Base-by-base conservation (phyloP, 2,888 invertebrate genomes). In the Parthenolecanium corni region DNA sequence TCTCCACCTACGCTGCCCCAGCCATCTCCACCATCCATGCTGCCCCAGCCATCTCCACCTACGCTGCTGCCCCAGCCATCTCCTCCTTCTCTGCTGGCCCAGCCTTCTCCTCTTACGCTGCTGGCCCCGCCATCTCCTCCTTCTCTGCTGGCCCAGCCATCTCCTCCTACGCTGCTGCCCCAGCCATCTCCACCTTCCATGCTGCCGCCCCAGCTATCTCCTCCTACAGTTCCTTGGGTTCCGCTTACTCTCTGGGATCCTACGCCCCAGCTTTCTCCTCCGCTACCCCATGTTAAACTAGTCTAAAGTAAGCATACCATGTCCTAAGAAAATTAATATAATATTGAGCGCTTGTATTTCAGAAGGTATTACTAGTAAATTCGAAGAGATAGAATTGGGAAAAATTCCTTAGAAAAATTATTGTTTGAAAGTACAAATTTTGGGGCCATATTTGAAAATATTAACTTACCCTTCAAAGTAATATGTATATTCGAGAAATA, bases 281-380 rank as follows among this genome's bases (percentile, higher is more conserved):
- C 20, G 21, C 58, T 12, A 49, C 47, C 23, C 49, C 58, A n/a
- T 18, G 54, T 3, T 16, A 54, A 54, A 38, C 54, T 54, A 54
- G 54, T 54, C 54, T 42, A 54, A 54, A 54, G 54, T 54, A 36
- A 54, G 54, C 42, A 36, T 14, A 21, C 12, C 4, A 20, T 18
- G 31, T 52, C 38, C 38, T 12, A 38, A n/a, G n/a, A n/a, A n/a
- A n/a, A n/a, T n/a, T n/a, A n/a, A n/a, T n/a, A n/a, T n/a, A n/a
- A n/a, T n/a, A n/a, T n/a, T n/a, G n/a, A n/a, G n/a, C n/a, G n/a
- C n/a, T n/a, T n/a, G n/a, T n/a, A n/a, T n/a, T n/a, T n/a, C n/a
- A n/a, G n/a, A 21, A 3, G 47, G 14, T 47, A 18, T 21, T n/a
- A n/a, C n/a, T n/a, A n/a, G n/a, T n/a, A n/a, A n/a, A n/a, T n/a